Evolutionary conservation across 2,888 invertebrate genomes (phyloP), one percentile per base, ranked within the genome.

Genomic region (Drosophila prostipennis): DNA sequence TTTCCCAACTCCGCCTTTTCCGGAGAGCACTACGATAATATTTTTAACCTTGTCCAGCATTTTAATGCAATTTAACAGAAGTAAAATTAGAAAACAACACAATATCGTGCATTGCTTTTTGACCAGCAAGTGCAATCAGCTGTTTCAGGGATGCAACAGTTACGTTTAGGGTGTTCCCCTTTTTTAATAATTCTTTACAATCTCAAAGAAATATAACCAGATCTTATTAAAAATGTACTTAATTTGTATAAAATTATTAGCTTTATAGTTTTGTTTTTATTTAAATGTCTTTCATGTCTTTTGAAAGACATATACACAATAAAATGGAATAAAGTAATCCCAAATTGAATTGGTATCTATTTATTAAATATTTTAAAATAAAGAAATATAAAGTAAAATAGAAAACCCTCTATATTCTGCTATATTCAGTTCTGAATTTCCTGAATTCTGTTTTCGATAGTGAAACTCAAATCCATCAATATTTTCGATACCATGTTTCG

Each of bases 1-100:
- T 93, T 99, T 99, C 13, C 99, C 99, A 29, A 99, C 99, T 42
- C 99, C 99, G 26, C 99, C 99, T 94, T 99, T 99, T 2, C 99
- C 99, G 1, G 99, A 99, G 54, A 99, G 93, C n/a, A 99, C 95
- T 79, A 99, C 93, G 86, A 99, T 95, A 43, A 97, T 94, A 90
- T 96, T 95, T 92, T 97, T 97, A 6, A 97, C 96, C 74, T 94
- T 94, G 55, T 96, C 95, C 80, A 97, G 92, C 96, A 96, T 96
- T n/a, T 16, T 19, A 7, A 2, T 7, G 10, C 10, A 26, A 16
- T 36, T 43, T 34, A 14, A 16, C 5, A 6, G 0, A 11, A 32
- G 8, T 0, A 10, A 6, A 45, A 37, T 48, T n/a, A 32, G 19
- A 36, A 34, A 36, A 36, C 5, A 37, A 19, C 26, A 34, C 8